Base-by-base conservation (phyloP, 1,140 invertebrate species). In the Yoshiicerus persimilis region DNA sequence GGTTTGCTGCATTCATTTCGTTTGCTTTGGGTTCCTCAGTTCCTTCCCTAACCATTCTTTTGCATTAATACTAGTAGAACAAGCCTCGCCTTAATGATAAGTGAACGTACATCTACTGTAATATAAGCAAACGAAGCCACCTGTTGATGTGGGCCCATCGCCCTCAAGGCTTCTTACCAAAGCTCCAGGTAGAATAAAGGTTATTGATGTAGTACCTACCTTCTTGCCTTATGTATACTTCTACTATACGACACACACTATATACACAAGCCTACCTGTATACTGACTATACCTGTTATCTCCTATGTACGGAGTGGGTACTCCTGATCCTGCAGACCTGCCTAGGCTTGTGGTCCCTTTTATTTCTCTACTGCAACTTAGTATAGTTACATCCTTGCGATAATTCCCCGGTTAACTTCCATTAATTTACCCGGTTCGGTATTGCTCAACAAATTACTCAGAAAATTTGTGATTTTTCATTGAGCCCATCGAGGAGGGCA, bases 101-200 rank as follows among this genome's bases (percentile, higher is more conserved):
- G 75, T 80, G 75, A 80, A 80, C 27, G 75, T 36, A 34, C 25
- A 70, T 30, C 25, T 70, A n/a, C 47, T 56, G n/a, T n/a, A n/a
- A 70, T 70, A 70, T 27, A 70, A 70, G 34, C 75, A 80, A 38
- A 80, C 75, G 75, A 80, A 80, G 75, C 34, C 75, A 80, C 75
- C 75, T 80, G 75, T 80, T 80, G 75, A 80, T 80, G 75, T 80
- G 75, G 75, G 75, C 75, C 75, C 75, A 80, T 36, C 75, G 32
- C 75, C 75, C 75, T 80, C 75, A 80, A 80, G 75, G 75, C 75
- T 80, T 80, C 75, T 36, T 16, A 32, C 75, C 75, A 36, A 80
- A 80, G 75, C 75, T 80, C 75, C 75, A 80, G 75, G 75, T 80
- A 80, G 66, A 80, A 80, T 80, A 80, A 80, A 80, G 75, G 75